phyloP scores from a whole-genome alignment of 2,797 vertebrate species.

The Buphagus erythrorhynchus region DNA sequence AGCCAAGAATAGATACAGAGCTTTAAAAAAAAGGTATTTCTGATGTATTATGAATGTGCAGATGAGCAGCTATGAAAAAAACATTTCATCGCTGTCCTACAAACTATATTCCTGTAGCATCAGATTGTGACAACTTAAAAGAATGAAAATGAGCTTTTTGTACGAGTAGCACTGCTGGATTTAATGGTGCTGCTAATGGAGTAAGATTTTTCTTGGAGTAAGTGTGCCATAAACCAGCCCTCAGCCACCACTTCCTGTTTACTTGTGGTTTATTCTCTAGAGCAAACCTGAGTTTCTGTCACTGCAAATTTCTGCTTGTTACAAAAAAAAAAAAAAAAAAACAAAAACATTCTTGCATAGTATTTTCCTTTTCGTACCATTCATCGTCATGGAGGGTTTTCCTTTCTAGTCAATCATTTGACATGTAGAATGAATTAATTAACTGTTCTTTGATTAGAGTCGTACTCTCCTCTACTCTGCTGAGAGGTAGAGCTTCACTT shows the following conservation, averaged over 20 bases:
- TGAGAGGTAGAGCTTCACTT: not conserved
- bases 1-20: constrained; percentile 7
- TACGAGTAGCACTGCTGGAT: not conserved
- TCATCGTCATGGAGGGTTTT: not conserved
- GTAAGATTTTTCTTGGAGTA: not conserved
- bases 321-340: not conserved
- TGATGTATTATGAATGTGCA: constrained; percentile 42
- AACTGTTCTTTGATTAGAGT: not conserved
- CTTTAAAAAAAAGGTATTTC: not conserved
- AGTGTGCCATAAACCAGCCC: not conserved
- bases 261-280: constrained; percentile 6
- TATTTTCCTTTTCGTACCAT: not conserved
- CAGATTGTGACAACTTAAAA: not conserved
- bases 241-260: constrained; percentile 41
- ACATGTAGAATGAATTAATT: not conserved
- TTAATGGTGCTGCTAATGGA: constrained; percentile 14
- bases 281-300: not conserved
- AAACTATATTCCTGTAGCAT: not conserved
- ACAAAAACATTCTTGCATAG: not conserved
- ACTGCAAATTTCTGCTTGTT: not conserved
- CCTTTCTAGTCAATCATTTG: not conserved
- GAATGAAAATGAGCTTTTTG: not conserved
- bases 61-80: not conserved
- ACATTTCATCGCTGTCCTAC: not conserved
- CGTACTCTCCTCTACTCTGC: not conserved